phyloP scores from a whole-genome alignment of 1,140 invertebrate species.

The Paramacrobiotus metropolitanus region DNA sequence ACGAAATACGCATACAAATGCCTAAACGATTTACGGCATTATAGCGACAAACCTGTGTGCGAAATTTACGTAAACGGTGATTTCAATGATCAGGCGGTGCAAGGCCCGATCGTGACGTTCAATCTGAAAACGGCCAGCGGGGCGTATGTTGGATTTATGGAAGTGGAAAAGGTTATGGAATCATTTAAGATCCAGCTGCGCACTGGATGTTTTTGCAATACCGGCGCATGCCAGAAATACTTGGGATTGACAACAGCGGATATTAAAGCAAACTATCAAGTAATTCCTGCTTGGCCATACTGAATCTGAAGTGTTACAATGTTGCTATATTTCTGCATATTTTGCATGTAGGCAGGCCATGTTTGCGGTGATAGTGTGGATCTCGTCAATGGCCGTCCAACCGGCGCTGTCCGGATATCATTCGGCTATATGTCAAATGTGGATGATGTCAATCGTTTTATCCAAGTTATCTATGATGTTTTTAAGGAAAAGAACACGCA shows the following conservation, averaged over 20 bases:
- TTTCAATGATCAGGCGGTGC: conserved; percentile 34
- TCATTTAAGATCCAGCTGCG: conserved; percentile 60
- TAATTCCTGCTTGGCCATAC: conserved; percentile 17
- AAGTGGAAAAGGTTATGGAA: conserved; percentile 69
- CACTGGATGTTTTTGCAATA: conserved; percentile 88
- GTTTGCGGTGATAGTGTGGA: conserved; percentile 72
- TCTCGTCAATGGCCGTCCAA: conserved; percentile 62
- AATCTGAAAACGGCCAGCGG: conserved; percentile 53
- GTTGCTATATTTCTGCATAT: no score
- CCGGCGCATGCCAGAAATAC: conserved; percentile 70
- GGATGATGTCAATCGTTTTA: conserved; percentile 41
- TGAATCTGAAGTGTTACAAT: no score
- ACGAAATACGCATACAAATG: conserved; percentile 42
- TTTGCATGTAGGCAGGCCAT: conserved; percentile 44
- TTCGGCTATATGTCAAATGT: conserved; percentile 71
- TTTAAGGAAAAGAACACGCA: conserved; percentile 14
- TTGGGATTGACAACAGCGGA: conserved; percentile 40
- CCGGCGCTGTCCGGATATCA: conserved; percentile 68
- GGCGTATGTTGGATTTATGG: conserved; percentile 57
- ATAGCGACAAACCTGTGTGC: conserved; percentile 42
- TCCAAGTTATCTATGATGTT: conserved; percentile 46
- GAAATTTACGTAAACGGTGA: conserved; percentile 45
- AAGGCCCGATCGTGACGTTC: conserved; percentile 70
- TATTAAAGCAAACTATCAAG: conserved; percentile 48
- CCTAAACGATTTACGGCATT: conserved; percentile 38